Base-by-base conservation (phyloP, 1,140 invertebrate species). In the Oreohelix idahoensis region DNA sequence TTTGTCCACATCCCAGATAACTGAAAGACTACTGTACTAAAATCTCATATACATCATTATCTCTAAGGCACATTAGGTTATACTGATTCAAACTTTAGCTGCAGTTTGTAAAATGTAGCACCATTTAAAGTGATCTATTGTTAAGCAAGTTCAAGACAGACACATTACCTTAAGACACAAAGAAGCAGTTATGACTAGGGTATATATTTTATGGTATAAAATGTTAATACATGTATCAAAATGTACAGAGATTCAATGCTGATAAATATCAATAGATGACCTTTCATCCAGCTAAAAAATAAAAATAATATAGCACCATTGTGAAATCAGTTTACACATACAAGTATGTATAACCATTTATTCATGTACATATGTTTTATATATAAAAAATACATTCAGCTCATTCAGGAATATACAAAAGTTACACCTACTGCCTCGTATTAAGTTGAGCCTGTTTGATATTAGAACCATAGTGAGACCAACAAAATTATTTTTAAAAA, bases 401-500 rank as follows among this genome's bases (percentile, higher is more conserved):
- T 35, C 63, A 66, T 32, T 66, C 29, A 66, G 63, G n/a, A 66
- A 32, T 32, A 66, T 32, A 66, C 63, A 66, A 66, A n/a, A 58
- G 63, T 23, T 58, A 66, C 5, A 32, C 1, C 63, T 66, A 32
- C n/a, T 66, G 63, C n/a, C 20, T 29, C 20, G 20, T 32, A n/a
- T 32, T 32, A 32, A 66, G 5, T 66, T 66, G 63, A 66, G 63
- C 63, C 29, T 66, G 63, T 5, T 17, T 29, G n/a, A 58, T 4
- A 58, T n/a, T n/a, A n/a, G n/a, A n/a, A n/a, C n/a, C n/a, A n/a
- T n/a, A n/a, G n/a, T 49, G 17, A 17, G 45, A 11, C 15, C 10
- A 58, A 58, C 53, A 58, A n/a, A 58, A 58, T 20, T 11, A 49
- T 11, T 49, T 17, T 49, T 4, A 58, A 20, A 58, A 20, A 23